Percentiles rank a stretch among this genome's conserved stretches.
Evolutionary conservation across 2,113 vertebrate genomes (phyloP).

Genomic region (Ranitomeya imitator): DNA sequence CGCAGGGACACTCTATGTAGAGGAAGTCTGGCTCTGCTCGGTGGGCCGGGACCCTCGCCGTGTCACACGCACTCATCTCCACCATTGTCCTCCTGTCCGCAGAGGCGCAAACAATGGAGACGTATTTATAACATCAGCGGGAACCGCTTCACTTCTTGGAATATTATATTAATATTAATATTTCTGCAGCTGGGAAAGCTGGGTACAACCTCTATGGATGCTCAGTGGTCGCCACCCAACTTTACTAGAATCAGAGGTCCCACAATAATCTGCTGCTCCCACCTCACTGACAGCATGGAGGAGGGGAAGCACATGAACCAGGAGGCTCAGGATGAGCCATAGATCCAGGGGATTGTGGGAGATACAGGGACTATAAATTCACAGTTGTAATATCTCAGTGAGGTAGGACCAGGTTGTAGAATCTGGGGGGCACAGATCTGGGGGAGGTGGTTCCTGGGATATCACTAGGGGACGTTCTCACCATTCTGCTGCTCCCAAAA

Average conservation of each 20-base stretch:
- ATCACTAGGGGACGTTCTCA: too few species aligned
- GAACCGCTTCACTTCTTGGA: not conserved
- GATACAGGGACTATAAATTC: not conserved
- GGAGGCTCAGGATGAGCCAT: not conserved
- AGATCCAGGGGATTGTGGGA: too few species aligned
- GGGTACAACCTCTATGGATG: not conserved
- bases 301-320: not conserved
- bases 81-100: slow-evolving; percentile 18
- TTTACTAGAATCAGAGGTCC: not conserved
- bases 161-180: too few species aligned
- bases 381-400: not conserved
- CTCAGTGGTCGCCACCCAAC: not conserved
- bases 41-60: not conserved
- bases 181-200: not conserved
- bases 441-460: not conserved
- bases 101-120: not conserved
- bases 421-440: not conserved
- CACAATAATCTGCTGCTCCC: not conserved
- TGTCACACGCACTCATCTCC: slow-evolving; percentile 25
- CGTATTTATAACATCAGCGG: not conserved
- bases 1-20: slow-evolving; percentile 38
- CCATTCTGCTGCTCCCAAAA: too few species aligned
- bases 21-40: slow-evolving; percentile 38
- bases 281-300: too few species aligned
- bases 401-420: not conserved